A percentile compares a stretch with the other conserved stretches of the same genome.
Evolutionary conservation across 2,888 invertebrate genomes (phyloP).

Genomic region (Synanthedon formicaeformis): DNA sequence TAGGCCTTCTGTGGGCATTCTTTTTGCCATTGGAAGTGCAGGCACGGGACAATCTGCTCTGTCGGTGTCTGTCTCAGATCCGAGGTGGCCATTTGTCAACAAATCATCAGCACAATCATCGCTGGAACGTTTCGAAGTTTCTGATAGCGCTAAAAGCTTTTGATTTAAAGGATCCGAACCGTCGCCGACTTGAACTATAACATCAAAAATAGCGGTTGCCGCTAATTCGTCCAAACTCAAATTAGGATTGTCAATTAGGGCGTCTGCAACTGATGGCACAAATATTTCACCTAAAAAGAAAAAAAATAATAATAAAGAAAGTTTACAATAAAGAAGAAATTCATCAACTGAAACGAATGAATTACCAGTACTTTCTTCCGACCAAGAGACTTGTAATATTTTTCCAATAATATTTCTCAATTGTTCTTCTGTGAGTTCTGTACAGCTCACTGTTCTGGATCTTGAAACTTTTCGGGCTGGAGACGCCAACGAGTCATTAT

Average conservation of each 20-base stretch:
- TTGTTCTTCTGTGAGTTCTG: constrained; percentile 75
- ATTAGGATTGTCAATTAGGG: constrained; percentile 65
- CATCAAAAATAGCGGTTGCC: constrained; percentile 76
- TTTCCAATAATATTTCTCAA: constrained; percentile 74
- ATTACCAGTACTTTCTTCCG: constrained; percentile 68
- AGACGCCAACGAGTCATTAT: constrained; percentile 54
- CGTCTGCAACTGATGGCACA: constrained; percentile 68
- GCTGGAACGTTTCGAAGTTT: constrained; percentile 53
- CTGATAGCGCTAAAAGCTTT: constrained; percentile 51
- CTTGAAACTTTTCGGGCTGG: constrained; percentile 55
- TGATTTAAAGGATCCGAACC: constrained; percentile 70
- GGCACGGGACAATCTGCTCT: constrained; percentile 58
- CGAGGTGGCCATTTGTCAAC: constrained; percentile 36
- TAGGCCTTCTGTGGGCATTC: constrained; percentile 49
- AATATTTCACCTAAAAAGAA: constrained; percentile 57
- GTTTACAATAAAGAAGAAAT: not conserved
- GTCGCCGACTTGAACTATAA: constrained; percentile 69
- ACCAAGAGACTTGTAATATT: constrained; percentile 80
- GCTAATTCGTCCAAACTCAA: constrained; percentile 67
- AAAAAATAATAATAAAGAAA: constrained; percentile 7
- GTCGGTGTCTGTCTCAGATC: constrained; percentile 41
- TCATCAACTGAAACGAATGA: not conserved
- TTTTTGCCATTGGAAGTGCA: constrained; percentile 50
- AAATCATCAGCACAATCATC: constrained; percentile 57
- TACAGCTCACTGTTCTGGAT: constrained; percentile 59